Base-by-base conservation (phyloP, 2,888 invertebrate species). In the Noctua comes region DNA sequence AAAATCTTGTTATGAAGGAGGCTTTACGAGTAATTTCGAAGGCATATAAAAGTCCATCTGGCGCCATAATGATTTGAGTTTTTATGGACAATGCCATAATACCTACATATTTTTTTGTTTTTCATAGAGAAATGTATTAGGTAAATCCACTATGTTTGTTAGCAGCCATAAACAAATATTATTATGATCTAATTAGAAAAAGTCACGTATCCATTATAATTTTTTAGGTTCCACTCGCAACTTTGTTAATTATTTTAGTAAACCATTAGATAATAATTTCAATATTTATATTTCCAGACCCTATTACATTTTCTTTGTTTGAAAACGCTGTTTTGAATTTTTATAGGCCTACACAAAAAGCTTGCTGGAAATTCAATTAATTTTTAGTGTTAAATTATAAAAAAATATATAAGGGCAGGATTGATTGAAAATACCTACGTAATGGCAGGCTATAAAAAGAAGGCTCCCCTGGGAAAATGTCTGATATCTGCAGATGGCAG, bases 21-120 rank as follows among this genome's bases (percentile, higher is more conserved):
- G 36, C n/a, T 82, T 82, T 51, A 78, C 62, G 68, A 74, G 57
- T 82, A 51, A 71, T 68, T 71, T 71, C 24, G 27, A 77, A 57
- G 27, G 6, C 40, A 40, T 21, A 43, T 82, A 68, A 82, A 76
- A 70, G 1, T 62, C 31, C 36, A 54, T 27, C 73, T 82, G 62
- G 71, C 51, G 11, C n/a, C 18, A 24, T 81, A 36, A 43, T 76
- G 16, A 76, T 81, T 73, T 73, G 16, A 18, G 27, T 46, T 65
- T 69, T 81, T 36, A 77, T 65, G 62, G 31, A 36, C 31, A 57
- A 31, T 27, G n/a, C 16, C 31, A 16, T 27, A n/a, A 11, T n/a
- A 54, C n/a, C n/a, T n/a, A n/a, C 31, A 51, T 18, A 6, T 16
- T 70, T 48, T 57, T n/a, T 31, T 27, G 18, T 46, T 13, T 70